Evolutionary conservation across 92 coral and sea anemone species (phyloP).

Genomic region (Montipora capitata): DNA sequence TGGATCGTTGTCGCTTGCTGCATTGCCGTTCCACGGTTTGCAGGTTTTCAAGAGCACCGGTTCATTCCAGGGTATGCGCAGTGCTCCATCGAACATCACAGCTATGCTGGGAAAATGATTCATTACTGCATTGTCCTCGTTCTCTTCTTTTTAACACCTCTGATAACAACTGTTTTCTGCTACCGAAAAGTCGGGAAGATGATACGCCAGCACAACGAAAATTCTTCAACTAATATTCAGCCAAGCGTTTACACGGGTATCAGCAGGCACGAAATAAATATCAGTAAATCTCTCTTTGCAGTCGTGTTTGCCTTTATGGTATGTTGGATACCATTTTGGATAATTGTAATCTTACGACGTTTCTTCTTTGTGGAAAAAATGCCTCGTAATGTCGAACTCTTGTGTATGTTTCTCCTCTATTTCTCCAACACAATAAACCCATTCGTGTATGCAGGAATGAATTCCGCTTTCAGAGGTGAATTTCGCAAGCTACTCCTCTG

Average conservation of each 20-base stretch:
- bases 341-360: constrained; percentile 13
- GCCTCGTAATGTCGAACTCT: constrained; percentile 12
- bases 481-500: neutral
- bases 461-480: constrained; percentile 20
- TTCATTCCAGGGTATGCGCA: constrained; percentile 19
- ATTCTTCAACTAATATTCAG: neutral
- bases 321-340: constrained; percentile 35
- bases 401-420: constrained; percentile 7
- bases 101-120: constrained; percentile 1
- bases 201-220: constrained; percentile 17
- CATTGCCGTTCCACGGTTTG: neutral
- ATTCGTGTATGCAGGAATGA: constrained; percentile 37
- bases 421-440: constrained; percentile 24
- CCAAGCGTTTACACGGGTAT: neutral
- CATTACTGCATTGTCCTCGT: constrained; percentile 3
- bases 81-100: neutral
- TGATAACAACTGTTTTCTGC: neutral
- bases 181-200: constrained; percentile 1
- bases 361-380: neutral
- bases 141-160: neutral
- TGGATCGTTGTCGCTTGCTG: constrained; percentile 14
- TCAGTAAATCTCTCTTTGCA: constrained; percentile 27
- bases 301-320: constrained; percentile 22
- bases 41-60: neutral
- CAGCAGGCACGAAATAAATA: neutral